Percentiles rank a stretch among this genome's conserved stretches.
Conservation (phyloP, 2,888 invertebrate species). For the Xestia rhomboidea region DNA sequence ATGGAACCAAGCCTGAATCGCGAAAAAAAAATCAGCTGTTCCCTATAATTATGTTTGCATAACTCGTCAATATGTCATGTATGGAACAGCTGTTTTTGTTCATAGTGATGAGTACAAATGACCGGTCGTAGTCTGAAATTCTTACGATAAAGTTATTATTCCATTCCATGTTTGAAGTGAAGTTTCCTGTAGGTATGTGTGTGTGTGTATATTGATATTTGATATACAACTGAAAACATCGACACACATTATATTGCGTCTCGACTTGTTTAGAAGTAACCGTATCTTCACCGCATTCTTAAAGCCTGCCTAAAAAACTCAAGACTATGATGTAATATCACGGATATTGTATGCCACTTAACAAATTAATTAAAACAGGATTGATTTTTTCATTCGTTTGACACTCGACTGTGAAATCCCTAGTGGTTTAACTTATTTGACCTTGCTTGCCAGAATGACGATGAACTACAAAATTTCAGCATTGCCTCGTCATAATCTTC, state of each 20-base stretch:
- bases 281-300: conserved; percentile 21
- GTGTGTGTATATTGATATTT: not conserved
- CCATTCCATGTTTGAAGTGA: not conserved
- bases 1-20: too few species aligned
- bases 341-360: conserved; percentile 1
- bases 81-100: too few species aligned
- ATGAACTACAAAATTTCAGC: not conserved
- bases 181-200: conserved; percentile 1
- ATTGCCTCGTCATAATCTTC: not conserved
- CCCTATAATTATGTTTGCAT: too few species aligned
- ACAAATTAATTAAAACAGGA: conserved; percentile 22
- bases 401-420: not conserved
- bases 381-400: not conserved
- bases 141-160: conserved; percentile 10
- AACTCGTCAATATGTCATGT: too few species aligned
- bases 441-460: conserved; percentile 6
- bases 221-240: not conserved
- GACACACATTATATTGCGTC: conserved; percentile 7
- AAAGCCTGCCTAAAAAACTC: not conserved
- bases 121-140: too few species aligned
- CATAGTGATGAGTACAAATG: too few species aligned
- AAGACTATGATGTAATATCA: conserved; percentile 6
- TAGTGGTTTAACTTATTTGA: not conserved
- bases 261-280: conserved; percentile 3
- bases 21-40: too few species aligned